Base-by-base conservation (phyloP, 53 echinoderm and acorn worm genomes). In the Hippasteria phrygiana region DNA sequence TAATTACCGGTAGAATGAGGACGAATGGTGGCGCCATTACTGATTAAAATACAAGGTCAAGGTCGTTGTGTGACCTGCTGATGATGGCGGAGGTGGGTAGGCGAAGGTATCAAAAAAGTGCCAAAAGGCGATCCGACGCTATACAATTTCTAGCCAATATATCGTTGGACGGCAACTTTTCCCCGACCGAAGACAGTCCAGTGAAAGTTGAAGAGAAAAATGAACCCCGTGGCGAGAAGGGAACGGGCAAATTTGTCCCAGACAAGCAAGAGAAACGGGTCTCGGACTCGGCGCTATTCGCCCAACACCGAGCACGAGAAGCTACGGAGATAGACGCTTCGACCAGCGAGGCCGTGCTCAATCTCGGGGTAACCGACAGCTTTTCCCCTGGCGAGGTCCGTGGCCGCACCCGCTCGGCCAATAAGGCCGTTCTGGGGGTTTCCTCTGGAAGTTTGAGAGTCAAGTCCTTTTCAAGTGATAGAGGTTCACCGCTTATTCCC, bases 91-190 rank as follows among this genome's bases (percentile, higher is more conserved):
- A 91, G 64, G 76, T 74, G n/a, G 78, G 89, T 20, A 71, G 92
- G 20, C 92, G 92, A 36, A 87, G 80, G 72, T 92, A 87, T 35
- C 74, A 81, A 69, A 90, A 65, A 90, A 94, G 80, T 74, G 92
- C 94, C 10, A 94, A 94, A 83, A 88, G 95, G 89, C 87, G 91
- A 90, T 84, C 95, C 53, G 93, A 95, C 56, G 95, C 95, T 13
- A 90, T 95, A 27, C 54, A 73, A 29, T 95, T 95, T 86, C 88
- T 95, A 48, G 66, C 95, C 24, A 95, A 95, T 62, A 95, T 95
- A 26, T 89, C 93, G n/a, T 90, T 95, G 2, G 93, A 91, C 50
- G 95, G 95, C 32, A 89, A 41, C 45, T 29, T 87, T 59, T 41
- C 89, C 0, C 45, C 45, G 13, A 62, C 48, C 34, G 65, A 67